These are phyloP conservation scores for Drosophila cardini DNA, from an alignment of 1,140 invertebrate species.

Conservation along the genomic window DNA sequence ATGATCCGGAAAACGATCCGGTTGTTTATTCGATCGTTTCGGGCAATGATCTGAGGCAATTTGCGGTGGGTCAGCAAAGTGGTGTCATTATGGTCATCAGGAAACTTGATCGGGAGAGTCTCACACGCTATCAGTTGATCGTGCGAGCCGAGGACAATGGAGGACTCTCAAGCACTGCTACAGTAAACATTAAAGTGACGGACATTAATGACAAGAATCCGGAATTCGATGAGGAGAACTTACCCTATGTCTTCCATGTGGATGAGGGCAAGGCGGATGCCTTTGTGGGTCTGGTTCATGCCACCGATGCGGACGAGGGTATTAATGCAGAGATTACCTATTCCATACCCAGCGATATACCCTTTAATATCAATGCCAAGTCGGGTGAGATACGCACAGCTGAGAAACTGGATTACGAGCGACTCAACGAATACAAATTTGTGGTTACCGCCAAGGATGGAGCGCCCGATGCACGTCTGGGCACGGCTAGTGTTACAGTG, in stretches of 20 bases:
- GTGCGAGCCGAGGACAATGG: slow-evolving; percentile 94
- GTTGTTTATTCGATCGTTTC: slow-evolving; percentile 93
- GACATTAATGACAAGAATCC: slow-evolving; percentile 96
- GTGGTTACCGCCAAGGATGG: slow-evolving; percentile 95
- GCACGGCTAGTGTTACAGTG: slow-evolving; percentile 94
- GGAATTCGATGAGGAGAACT: slow-evolving; percentile 89
- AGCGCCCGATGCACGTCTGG: slow-evolving; percentile 92
- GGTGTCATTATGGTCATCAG: slow-evolving; percentile 93
- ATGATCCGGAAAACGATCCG: slow-evolving; percentile 95
- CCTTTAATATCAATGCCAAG: slow-evolving; percentile 91
- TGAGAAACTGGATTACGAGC: slow-evolving; percentile 93
- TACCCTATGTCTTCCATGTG: slow-evolving; percentile 92
- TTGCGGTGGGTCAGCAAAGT: slow-evolving; percentile 92
- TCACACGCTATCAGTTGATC: slow-evolving; percentile 93
- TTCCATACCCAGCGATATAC: slow-evolving; percentile 90
- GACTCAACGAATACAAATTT: slow-evolving; percentile 92
- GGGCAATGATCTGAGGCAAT: slow-evolving; percentile 94
- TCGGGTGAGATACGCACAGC: slow-evolving; percentile 92
- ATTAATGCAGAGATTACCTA: slow-evolving; percentile 88
- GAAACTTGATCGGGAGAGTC: slow-evolving; percentile 93
- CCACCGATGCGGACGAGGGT: slow-evolving; percentile 92
- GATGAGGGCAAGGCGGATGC: slow-evolving; percentile 91
- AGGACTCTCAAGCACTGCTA: slow-evolving; percentile 91
- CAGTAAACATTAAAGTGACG: slow-evolving; percentile 94
- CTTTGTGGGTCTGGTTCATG: slow-evolving; percentile 91